Conservation (phyloP, 1,140 invertebrate species). For the Sinella curviseta region DNA sequence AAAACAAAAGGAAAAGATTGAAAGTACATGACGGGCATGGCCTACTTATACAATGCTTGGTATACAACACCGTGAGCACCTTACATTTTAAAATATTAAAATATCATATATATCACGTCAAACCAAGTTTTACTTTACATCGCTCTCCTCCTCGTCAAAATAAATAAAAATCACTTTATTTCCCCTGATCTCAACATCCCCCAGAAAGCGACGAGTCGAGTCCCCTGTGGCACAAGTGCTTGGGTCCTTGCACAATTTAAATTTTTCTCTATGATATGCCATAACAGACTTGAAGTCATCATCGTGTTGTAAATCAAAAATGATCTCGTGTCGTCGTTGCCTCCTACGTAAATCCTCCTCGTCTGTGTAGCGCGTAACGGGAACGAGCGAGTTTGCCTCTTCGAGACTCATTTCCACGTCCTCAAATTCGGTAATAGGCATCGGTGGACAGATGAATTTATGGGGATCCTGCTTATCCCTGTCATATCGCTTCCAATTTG, state of each 20-base stretch:
- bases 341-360: slow-evolving; percentile 26
- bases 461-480: slow-evolving; percentile 28
- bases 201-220: background rate
- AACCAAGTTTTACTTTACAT: background rate
- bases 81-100: no score
- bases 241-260: background rate
- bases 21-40: no score
- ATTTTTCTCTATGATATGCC: slow-evolving; percentile 15
- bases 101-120: background rate
- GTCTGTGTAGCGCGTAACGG: slow-evolving; percentile 25
- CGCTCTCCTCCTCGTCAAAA: background rate
- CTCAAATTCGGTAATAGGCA: background rate
- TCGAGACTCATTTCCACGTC: background rate
- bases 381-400: slow-evolving; percentile 21
- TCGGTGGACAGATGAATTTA: slow-evolving; percentile 28
- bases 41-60: no score
- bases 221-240: background rate
- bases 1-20: no score
- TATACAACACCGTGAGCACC: no score
- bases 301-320: slow-evolving; percentile 12
- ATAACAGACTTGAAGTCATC: slow-evolving; percentile 10
- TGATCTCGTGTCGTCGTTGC: slow-evolving; percentile 15
- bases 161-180: slow-evolving; percentile 3
- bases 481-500: slow-evolving; percentile 35
- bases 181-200: background rate